Evolutionary conservation across 2,888 invertebrate species (phyloP).

Genomic region (Gandaritis pyraliata): DNA sequence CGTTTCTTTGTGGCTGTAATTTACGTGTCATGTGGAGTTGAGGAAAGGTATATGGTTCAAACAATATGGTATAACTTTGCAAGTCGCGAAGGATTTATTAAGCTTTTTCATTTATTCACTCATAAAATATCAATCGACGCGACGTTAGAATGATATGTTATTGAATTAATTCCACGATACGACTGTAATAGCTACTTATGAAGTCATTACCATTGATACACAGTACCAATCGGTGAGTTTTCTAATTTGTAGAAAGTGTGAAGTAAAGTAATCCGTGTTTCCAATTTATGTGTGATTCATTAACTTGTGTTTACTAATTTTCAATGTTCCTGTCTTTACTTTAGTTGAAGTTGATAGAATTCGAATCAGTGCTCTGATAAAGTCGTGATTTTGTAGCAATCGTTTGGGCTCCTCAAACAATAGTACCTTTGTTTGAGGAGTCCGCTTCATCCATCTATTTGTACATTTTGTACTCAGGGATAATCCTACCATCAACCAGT

Average conservation of each 20-base stretch:
- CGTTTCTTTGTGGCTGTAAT: constrained; percentile 4
- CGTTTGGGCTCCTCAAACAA: too few relatives aligned
- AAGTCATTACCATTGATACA: constrained; percentile 18
- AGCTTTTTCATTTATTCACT: not conserved
- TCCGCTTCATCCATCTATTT: too few relatives aligned
- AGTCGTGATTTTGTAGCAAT: too few relatives aligned
- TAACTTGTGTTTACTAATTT: constrained; percentile 4
- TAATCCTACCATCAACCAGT: too few relatives aligned
- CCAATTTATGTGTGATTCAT: constrained; percentile 2
- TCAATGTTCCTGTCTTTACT: not conserved
- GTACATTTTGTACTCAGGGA: too few relatives aligned
- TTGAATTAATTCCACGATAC: constrained; percentile 15
- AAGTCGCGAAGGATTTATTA: not conserved
- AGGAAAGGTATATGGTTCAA: too few relatives aligned
- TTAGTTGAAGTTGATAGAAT: too few relatives aligned
- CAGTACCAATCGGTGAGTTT: constrained; percentile 20
- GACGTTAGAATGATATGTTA: constrained; percentile 6
- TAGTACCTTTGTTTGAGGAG: too few relatives aligned
- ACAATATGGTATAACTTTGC: not conserved
- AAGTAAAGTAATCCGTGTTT: constrained; percentile 20
- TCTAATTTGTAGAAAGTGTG: constrained; percentile 34
- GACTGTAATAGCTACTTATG: constrained; percentile 12
- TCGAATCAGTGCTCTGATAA: too few relatives aligned
- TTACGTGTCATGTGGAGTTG: not conserved
- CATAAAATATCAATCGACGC: constrained; percentile 1